Conservation (phyloP, 2,888 invertebrate genomes). For the Sicus ferrugineus region DNA sequence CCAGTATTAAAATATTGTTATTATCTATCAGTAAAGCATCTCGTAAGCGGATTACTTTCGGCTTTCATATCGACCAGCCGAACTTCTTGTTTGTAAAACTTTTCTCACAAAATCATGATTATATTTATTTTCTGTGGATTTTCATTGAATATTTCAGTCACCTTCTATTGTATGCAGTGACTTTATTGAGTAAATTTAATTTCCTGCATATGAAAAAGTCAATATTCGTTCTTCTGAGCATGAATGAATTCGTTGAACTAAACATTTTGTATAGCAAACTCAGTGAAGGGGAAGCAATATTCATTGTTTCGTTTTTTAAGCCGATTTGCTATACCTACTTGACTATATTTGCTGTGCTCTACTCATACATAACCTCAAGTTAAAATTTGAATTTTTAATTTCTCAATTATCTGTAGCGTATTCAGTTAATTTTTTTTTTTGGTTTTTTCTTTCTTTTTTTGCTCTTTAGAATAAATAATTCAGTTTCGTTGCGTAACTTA, state of each 20-base stretch:
- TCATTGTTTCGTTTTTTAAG: slow-evolving; percentile 21
- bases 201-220: slow-evolving; percentile 26
- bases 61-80: too few species aligned
- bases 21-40: too few species aligned
- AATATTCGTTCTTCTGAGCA: background rate
- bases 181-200: slow-evolving; percentile 28
- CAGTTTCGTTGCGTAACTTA: background rate
- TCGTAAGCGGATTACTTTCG: too few species aligned
- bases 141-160: background rate
- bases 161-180: background rate
- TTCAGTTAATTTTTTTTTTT: background rate
- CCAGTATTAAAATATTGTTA: too few species aligned
- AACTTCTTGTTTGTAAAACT: too few species aligned
- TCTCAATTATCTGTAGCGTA: background rate
- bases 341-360: background rate
- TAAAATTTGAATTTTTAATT: slow-evolving; percentile 15
- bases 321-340: background rate
- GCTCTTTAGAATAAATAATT: background rate
- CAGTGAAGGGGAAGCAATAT: background rate
- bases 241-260: background rate
- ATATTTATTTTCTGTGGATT: background rate
- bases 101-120: too few species aligned
- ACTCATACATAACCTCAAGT: background rate
- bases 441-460: background rate
- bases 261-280: background rate